These are phyloP conservation scores for Drosophila stalkeri DNA, from an alignment of 2,888 invertebrate genomes.

Conservation along the genomic window DNA sequence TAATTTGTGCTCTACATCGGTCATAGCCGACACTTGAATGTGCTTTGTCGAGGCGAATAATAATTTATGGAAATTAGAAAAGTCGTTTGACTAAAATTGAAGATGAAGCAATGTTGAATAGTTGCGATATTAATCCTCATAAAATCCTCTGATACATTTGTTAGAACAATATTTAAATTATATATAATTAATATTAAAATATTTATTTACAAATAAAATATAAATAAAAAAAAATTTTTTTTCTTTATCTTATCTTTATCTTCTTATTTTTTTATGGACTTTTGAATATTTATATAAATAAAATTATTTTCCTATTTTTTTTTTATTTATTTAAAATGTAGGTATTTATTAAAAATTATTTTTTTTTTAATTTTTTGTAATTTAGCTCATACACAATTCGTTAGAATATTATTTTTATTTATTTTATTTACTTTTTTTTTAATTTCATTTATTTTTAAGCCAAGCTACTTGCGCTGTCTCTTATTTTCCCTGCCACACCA, in stretches of 20 bases:
- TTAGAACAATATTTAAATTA: too few species aligned
- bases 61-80: conserved; percentile 13
- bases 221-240: too few species aligned
- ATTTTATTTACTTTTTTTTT: background rate
- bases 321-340: background rate
- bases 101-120: background rate
- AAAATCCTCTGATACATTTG: too few species aligned
- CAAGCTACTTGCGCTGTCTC: conserved; percentile 32
- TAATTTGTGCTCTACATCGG: conserved; percentile 47
- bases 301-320: too few species aligned
- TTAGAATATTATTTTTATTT: background rate
- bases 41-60: background rate
- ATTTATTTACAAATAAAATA: too few species aligned
- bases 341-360: background rate
- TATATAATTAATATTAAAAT: too few species aligned
- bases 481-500: background rate
- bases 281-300: too few species aligned
- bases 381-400: conserved; percentile 20
- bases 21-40: conserved; percentile 19
- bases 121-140: background rate
- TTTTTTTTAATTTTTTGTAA: background rate
- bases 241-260: too few species aligned
- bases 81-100: background rate
- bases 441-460: conserved; percentile 19
- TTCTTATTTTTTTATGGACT: too few species aligned